These are phyloP conservation scores for Caenorhabditis sp. DNA, from an alignment of 2,888 invertebrate genomes.

Conservation along the genomic window DNA sequence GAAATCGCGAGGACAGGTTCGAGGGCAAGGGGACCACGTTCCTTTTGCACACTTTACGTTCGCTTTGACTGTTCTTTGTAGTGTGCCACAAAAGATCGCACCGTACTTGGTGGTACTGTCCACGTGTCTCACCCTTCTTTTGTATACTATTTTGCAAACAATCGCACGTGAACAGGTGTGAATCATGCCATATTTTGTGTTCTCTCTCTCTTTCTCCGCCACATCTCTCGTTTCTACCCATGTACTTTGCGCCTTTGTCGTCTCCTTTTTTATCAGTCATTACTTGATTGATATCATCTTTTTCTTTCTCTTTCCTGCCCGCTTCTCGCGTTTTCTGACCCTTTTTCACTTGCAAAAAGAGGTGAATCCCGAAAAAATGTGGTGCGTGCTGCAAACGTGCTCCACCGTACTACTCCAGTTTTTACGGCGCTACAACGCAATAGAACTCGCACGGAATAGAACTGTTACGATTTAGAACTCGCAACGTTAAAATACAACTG, in stretches of 20 bases:
- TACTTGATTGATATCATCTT: constrained; percentile 42
- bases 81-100: too few species aligned
- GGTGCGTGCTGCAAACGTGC: constrained; percentile 20
- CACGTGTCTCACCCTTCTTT: too few species aligned
- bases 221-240: constrained; percentile 29
- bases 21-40: background rate
- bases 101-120: background rate
- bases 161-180: constrained; percentile 33
- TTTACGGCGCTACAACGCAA: too few species aligned
- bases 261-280: constrained; percentile 12
- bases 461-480: too few species aligned
- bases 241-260: constrained; percentile 51
- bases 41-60: too few species aligned
- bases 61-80: too few species aligned
- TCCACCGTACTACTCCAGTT: constrained; percentile 17
- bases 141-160: background rate
- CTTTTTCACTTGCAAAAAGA: constrained; percentile 7
- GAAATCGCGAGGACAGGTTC: background rate
- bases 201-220: constrained; percentile 14
- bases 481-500: too few species aligned
- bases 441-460: background rate
- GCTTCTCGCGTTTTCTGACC: constrained; percentile 17
- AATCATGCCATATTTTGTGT: constrained; percentile 50
- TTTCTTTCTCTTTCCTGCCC: constrained; percentile 1
- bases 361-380: too few species aligned